Base-by-base conservation (phyloP, 2,113 vertebrate genomes). In the Scopus umbretta region DNA sequence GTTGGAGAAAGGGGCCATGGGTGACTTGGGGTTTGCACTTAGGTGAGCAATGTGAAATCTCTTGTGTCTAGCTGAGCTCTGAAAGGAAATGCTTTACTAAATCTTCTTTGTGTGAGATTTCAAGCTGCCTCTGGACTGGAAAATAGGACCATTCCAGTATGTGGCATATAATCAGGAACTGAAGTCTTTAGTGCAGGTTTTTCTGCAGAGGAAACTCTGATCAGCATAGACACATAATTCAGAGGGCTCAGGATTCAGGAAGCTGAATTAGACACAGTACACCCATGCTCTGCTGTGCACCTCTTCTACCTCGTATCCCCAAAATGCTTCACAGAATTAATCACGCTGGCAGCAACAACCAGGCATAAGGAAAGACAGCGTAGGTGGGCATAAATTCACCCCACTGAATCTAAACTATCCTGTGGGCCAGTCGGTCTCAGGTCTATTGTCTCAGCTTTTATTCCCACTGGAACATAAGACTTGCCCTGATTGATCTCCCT, bases 51-150 rank as follows among this genome's bases (percentile, higher is more conserved):
- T 92, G 87, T 95, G 94, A 96, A 96, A 94, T 95, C 91, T 92
- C 96, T 55, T 70, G 89, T 87, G 94, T 91, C 94, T 95, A 80
- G 52, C 94, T 83, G 89, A 85, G 94, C 84, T 92, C 89, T 88
- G 84, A 95, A 94, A 97, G 87, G 89, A 96, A 97, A 96, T 70
- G 78, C 91, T 92, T 97, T 97, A 95, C 96, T 94, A 97, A 97
- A 96, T 97, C 93, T 94, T 94, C 89, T 91, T 95, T 87, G 91
- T 94, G 62, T 87, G 86, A 91, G 91, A 96, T 94, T 94, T 96
- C 95, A 88, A 85, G 74, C 78, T 94, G 91, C 86, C 94, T 95
- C 92, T 96, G 92, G 74, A 92, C 84, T 96, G 89, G 95, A 95
- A 96, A 96, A 96, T 91, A 83, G 91, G 84, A 80, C 94, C 86